These are phyloP conservation scores for Sarcophaga carnaria DNA, from an alignment of 2,888 invertebrate genomes.

Conservation along the genomic window DNA sequence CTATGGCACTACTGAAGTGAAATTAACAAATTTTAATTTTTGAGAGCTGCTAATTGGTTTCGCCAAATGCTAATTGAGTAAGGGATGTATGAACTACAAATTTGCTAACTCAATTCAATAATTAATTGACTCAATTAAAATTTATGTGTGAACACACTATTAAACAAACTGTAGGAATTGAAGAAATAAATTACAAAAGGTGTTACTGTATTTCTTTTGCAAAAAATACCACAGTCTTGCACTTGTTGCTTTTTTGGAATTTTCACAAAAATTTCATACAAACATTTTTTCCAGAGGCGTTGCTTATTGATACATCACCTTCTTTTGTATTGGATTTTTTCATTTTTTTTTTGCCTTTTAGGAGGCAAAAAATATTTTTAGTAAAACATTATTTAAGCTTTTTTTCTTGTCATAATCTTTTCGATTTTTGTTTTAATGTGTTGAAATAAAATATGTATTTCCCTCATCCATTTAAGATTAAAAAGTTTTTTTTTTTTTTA, in stretches of 20 bases:
- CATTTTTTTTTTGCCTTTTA: too few relatives aligned
- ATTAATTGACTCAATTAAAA: too few relatives aligned
- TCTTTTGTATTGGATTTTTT: slow-evolving; percentile 15
- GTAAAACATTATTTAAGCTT: slow-evolving; percentile 13
- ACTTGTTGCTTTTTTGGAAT: slow-evolving; percentile 43
- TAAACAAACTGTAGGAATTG: too few relatives aligned
- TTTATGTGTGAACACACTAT: too few relatives aligned
- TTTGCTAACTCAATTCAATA: too few relatives aligned
- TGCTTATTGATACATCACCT: slow-evolving; percentile 63
- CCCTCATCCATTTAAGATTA: slow-evolving; percentile 26
- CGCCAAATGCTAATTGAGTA: too few relatives aligned
- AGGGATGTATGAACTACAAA: too few relatives aligned
- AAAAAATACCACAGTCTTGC: not conserved
- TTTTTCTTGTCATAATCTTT: slow-evolving; percentile 31
- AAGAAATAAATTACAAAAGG: not conserved
- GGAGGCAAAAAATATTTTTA: slow-evolving; percentile 19
- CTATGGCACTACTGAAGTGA: too few relatives aligned
- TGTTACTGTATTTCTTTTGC: slow-evolving; percentile 19
- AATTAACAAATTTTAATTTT: too few relatives aligned
- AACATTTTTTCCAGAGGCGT: slow-evolving; percentile 60
- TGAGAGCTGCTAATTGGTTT: too few relatives aligned
- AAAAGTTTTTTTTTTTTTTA: slow-evolving; percentile 1
- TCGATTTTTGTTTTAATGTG: slow-evolving; percentile 41
- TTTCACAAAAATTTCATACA: slow-evolving; percentile 48
- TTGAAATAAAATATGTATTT: slow-evolving; percentile 67